A percentile compares a stretch with the other conserved stretches of the same genome.
These are phyloP conservation scores for Pipistrellus pipistrellus DNA, from an alignment of 2,797 vertebrate genomes.

Conservation along the genomic window DNA sequence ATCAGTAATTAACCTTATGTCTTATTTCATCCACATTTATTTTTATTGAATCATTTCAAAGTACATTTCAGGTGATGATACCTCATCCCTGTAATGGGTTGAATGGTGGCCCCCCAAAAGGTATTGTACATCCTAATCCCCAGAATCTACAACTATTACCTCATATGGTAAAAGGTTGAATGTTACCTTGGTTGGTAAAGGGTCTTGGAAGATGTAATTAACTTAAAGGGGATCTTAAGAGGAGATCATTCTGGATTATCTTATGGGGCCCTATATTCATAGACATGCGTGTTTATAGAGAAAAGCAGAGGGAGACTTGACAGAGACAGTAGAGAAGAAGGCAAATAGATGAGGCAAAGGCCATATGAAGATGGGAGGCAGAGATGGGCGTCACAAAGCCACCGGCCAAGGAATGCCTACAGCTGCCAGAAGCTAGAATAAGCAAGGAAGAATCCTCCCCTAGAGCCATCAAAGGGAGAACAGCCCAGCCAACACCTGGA, in stretches of 20 bases:
- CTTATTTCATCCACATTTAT: slow-evolving; percentile 47
- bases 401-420: neutral
- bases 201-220: slow-evolving; percentile 17
- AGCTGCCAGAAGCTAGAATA: neutral
- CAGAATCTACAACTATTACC: neutral
- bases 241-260: neutral
- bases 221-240: slow-evolving; percentile 12
- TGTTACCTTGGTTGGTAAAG: slow-evolving; percentile 22
- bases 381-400: neutral
- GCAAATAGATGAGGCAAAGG: neutral
- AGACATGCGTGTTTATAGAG: neutral
- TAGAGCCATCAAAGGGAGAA: neutral
- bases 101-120: neutral
- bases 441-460: neutral
- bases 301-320: neutral
- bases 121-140: neutral
- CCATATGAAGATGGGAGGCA: neutral
- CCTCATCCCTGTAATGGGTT: neutral
- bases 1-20: neutral
- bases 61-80: neutral
- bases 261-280: neutral
- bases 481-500: neutral
- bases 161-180: neutral
- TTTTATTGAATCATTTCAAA: slow-evolving; percentile 52
- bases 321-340: neutral